These are phyloP conservation scores for Turritopsis dohrnii DNA, from an alignment of 30 jellyfish, hydroid and myxozoan species.

Conservation along the genomic window DNA sequence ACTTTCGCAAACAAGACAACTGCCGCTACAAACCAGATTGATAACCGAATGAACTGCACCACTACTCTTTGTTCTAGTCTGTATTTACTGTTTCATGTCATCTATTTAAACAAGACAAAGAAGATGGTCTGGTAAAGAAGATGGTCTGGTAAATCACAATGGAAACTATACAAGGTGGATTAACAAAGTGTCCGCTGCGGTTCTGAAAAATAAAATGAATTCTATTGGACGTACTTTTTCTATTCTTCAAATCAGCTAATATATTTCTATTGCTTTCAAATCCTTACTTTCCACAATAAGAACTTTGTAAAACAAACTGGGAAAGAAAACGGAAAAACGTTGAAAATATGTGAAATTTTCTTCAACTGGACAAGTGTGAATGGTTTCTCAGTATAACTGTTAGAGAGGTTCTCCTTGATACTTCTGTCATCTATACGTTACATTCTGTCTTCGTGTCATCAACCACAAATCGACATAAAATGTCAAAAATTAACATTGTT, in stretches of 20 bases:
- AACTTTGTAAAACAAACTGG: background rate
- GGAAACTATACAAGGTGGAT: background rate
- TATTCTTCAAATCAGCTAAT: background rate
- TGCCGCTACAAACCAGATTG: too few species aligned
- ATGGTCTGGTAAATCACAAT: background rate
- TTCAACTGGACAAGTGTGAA: too few species aligned
- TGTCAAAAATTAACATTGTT: too few species aligned
- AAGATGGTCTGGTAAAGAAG: background rate
- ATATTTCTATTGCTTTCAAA: background rate
- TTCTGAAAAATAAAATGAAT: background rate
- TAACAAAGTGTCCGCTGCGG: background rate
- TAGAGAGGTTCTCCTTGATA: too few species aligned
- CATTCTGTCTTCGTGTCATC: too few species aligned
- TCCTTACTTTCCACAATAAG: background rate
- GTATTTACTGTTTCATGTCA: background rate
- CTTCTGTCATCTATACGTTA: too few species aligned
- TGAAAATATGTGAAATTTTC: too few species aligned
- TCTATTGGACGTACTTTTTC: background rate
- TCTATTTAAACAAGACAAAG: background rate
- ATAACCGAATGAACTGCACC: too few species aligned
- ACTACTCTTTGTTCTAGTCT: too few species aligned
- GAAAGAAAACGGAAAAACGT: background rate
- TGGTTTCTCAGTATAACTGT: too few species aligned
- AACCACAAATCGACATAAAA: too few species aligned
- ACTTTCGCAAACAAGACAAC: too few species aligned